Conservation (phyloP, 2,113 vertebrate species). For the Nerophis lumbriciformis region DNA sequence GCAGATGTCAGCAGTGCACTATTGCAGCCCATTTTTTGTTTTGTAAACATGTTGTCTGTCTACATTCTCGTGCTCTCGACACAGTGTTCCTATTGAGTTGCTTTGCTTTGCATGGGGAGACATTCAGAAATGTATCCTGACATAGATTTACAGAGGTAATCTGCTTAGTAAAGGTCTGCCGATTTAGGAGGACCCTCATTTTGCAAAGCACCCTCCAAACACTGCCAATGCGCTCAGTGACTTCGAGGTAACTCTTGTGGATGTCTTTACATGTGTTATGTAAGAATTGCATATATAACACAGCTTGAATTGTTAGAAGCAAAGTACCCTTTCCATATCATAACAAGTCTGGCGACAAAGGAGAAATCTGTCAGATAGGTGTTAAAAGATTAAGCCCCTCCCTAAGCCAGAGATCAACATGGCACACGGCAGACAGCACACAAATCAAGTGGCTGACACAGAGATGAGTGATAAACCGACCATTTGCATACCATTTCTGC, state of each 20-base stretch:
- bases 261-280: too few relatives aligned
- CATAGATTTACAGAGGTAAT: constrained; percentile 59
- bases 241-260: not conserved
- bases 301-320: constrained; percentile 1
- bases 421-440: constrained; percentile 35
- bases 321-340: constrained; percentile 1
- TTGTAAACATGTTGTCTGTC: constrained; percentile 49
- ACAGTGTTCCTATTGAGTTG: not conserved
- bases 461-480: constrained; percentile 45
- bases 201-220: constrained; percentile 1
- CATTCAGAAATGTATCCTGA: constrained; percentile 46
- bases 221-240: not conserved
- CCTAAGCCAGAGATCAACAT: constrained; percentile 53
- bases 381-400: constrained; percentile 60
- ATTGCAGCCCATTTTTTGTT: constrained; percentile 4
- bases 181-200: constrained; percentile 23
- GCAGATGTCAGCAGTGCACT: constrained; percentile 50
- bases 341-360: constrained; percentile 48
- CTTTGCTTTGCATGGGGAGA: constrained; percentile 44
- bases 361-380: constrained; percentile 55
- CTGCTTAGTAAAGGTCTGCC: constrained; percentile 55
- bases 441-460: constrained; percentile 43
- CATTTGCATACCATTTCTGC: constrained; percentile 56
- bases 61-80: constrained; percentile 45
- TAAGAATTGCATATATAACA: too few relatives aligned